Evolutionary conservation across 2,888 invertebrate genomes (phyloP), one percentile per base, ranked within the genome.

Genomic region (Drosophila pseudotalamancana): DNA sequence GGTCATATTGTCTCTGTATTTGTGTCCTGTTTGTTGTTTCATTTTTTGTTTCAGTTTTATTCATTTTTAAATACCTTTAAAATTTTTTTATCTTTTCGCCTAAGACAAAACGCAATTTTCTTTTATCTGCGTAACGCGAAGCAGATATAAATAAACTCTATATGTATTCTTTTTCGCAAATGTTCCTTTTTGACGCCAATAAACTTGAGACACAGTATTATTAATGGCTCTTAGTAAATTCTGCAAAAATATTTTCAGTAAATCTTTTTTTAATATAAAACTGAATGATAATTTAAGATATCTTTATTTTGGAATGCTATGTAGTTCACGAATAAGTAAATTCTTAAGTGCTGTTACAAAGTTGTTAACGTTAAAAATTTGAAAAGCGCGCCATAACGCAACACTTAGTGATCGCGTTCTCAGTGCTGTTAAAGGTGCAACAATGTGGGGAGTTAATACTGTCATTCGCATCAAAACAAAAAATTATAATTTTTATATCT

Each of bases 41-140:
- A n/a, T n/a, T n/a, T n/a, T n/a, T n/a, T n/a, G n/a, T n/a, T n/a
- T n/a, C n/a, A 39, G 34, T 54, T 64, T 80, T 81, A 73, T 81
- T 61, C 32, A 35, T 70, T 60, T 75, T 80, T 60, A 75, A 75
- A 65, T 65, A 77, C 72, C 39, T 53, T 25, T 3, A 31, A 49
- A 48, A 48, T 46, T 29, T 54, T 66, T 79, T 77, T 73, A 59
- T 67, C 53, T 72, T 42, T 69, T 61, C 57, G 64, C 62, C 63
- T 35, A 45, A 49, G 32, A 39, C 37, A 65, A 55, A 80, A 73
- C 78, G 66, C 77, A 77, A 69, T 67, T 74, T 71, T 73, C 76
- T 76, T 84, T 78, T 81, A 76, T 84, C 66, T 84, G 51, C 66
- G 76, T 73, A 57, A 76, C 62, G 56, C 70, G 61, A 76, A 39